A percentile compares a stretch with the other conserved stretches of the same genome.
Evolutionary conservation across 2,888 invertebrate species (phyloP).

Genomic region (Octodonta nipae): DNA sequence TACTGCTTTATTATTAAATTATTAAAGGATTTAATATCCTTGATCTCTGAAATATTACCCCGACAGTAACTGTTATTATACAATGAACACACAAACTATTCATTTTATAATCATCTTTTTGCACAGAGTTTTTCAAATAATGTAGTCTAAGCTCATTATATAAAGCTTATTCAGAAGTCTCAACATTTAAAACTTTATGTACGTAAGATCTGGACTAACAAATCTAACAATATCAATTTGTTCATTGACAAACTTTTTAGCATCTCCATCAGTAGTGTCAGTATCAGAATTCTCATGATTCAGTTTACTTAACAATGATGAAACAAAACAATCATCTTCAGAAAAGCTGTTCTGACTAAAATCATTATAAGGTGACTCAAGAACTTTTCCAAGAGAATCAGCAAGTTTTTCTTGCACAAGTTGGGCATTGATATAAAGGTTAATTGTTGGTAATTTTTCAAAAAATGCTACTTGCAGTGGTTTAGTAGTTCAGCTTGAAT

Average conservation of each 20-base stretch:
- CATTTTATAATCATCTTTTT: constrained; percentile 14
- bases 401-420: constrained; percentile 40
- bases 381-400: constrained; percentile 37
- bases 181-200: constrained; percentile 33
- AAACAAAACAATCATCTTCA: constrained; percentile 16
- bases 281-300: constrained; percentile 13
- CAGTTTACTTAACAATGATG: constrained; percentile 16
- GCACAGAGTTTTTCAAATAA: constrained; percentile 14
- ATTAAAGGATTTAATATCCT: constrained; percentile 37
- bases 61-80: constrained; percentile 50
- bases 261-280: constrained; percentile 17
- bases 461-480: constrained; percentile 35
- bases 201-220: constrained; percentile 26
- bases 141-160: constrained; percentile 21
- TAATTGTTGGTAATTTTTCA: constrained; percentile 25
- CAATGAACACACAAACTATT: constrained; percentile 34
- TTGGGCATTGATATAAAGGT: constrained; percentile 40
- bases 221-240: constrained; percentile 23
- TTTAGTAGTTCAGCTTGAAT: constrained; percentile 20
- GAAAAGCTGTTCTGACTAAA: no score
- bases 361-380: constrained; percentile 33
- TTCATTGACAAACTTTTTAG: constrained; percentile 11
- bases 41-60: constrained; percentile 38
- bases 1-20: constrained; percentile 53
- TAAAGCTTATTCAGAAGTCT: constrained; percentile 14